Base-by-base conservation (phyloP, 2,888 invertebrate species). In the Arrhopalites spinosus region DNA sequence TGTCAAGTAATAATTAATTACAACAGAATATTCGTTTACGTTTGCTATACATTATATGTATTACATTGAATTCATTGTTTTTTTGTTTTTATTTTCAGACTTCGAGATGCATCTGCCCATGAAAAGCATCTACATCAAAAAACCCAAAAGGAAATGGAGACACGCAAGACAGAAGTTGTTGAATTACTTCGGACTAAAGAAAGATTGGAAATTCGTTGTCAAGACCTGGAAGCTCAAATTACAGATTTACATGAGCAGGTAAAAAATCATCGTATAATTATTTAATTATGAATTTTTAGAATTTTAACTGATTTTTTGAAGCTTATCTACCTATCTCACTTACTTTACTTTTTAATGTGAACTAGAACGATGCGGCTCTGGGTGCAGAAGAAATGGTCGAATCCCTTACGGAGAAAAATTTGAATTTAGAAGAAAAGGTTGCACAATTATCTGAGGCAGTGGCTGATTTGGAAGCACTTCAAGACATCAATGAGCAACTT, bases 331-430 rank as follows among this genome's bases (percentile, higher is more conserved):
- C n/a, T 50, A 50, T 8, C 3, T 8, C n/a, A 20, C 3, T 50
- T 50, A 3, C 13, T 1, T 30, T 20, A 13, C 25, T 20, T 2
- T 1, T 61, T 50, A 2, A n/a, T 72, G 13, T n/a, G n/a, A n/a
- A n/a, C n/a, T 86, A 94, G 91, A 94, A 98, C 74, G 99, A 99
- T 87, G 97, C 98, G 7, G 97, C 98, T 0, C 88, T 99, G 67
- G 99, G 99, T 0, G 96, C 98, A 5, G 98, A 98, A 86, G 96
- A 98, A 87, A 98, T 99, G 98, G 96, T 99, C 2, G 97, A 97
- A 84, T 92, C 93, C 83, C 88, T 99, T 74, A 95, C 97, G 0
- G 95, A 96, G 84, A 93, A 93, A 86, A 99, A 98, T 87, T 90
- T 99, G 88, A 91, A 91, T 23, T 86, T 98, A 78, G 99, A 99